A percentile compares a stretch with the other conserved stretches of the same genome.
Evolutionary conservation across 2,113 vertebrate genomes (phyloP).

Genomic region (Columba janthina): DNA sequence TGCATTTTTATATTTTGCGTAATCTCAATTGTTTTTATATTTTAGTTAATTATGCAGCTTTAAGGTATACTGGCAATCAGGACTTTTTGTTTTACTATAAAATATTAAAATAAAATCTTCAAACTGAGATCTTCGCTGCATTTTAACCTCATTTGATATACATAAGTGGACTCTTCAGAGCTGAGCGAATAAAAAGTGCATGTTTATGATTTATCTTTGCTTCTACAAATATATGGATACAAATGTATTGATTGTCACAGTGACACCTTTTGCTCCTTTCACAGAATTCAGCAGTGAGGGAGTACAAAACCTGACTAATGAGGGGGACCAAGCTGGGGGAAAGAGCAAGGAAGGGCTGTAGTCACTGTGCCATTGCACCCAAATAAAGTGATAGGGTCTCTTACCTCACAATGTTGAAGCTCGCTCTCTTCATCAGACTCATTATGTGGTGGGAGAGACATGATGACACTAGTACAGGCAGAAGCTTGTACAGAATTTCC

Average conservation of each 20-base stretch:
- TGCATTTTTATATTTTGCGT: background rate
- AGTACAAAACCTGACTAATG: background rate
- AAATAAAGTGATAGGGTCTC: background rate
- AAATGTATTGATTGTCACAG: background rate
- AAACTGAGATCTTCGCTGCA: background rate
- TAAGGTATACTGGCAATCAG: background rate
- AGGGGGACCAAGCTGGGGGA: background rate
- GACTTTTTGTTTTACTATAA: background rate
- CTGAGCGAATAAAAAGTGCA: background rate
- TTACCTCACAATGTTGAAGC: background rate
- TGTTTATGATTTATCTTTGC: background rate
- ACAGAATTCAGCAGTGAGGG: background rate
- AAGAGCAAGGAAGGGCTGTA: background rate
- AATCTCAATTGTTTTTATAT: background rate
- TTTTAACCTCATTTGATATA: background rate
- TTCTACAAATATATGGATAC: too few species aligned
- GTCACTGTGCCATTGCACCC: background rate
- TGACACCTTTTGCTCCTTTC: background rate
- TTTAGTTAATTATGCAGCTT: background rate
- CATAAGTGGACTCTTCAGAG: background rate
- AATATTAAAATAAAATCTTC: background rate
- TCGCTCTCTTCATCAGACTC: background rate
- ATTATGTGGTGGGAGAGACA: background rate
- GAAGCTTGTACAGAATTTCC: background rate
- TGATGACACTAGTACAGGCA: background rate